phyloP scores from a whole-genome alignment of 2,888 invertebrate species.

The Drosophila quinaria region DNA sequence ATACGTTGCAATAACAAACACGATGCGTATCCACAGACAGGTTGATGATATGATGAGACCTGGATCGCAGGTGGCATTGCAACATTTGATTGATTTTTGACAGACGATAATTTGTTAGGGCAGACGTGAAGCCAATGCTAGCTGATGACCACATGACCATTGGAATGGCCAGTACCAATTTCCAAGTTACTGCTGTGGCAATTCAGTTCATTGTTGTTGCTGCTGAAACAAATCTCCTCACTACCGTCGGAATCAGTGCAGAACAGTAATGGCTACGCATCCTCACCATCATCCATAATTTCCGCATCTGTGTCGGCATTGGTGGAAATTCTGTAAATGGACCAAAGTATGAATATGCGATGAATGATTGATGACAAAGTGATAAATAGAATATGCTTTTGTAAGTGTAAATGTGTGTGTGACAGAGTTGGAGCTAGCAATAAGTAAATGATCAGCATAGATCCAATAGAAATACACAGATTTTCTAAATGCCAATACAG shows the following conservation, averaged over 20 bases:
- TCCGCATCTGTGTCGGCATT: conserved; percentile 75
- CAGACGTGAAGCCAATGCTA: conserved; percentile 64
- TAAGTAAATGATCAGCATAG: background rate
- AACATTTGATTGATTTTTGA: conserved; percentile 32
- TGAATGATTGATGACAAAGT: conserved; percentile 13
- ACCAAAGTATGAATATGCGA: conserved; percentile 36
- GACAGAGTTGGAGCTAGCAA: background rate
- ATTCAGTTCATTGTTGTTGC: conserved; percentile 64
- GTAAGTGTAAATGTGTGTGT: background rate
- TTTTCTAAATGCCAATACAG: background rate
- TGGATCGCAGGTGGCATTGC: conserved; percentile 21
- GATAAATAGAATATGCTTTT: background rate
- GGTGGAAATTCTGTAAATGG: conserved; percentile 82
- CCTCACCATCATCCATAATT: conserved; percentile 75
- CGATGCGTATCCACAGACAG: background rate
- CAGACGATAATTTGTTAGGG: conserved; percentile 29
- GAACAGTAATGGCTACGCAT: conserved; percentile 86
- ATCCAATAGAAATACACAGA: background rate
- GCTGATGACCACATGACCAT: conserved; percentile 63
- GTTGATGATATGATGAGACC: conserved; percentile 33
- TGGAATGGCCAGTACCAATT: conserved; percentile 19
- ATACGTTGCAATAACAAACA: conserved; percentile 8
- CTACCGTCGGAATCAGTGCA: conserved; percentile 84
- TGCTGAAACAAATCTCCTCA: conserved; percentile 77
- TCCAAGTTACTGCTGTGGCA: conserved; percentile 70